A percentile compares a stretch with the other conserved stretches of the same genome.
Evolutionary conservation across 2,113 vertebrate genomes (phyloP).

Genomic region (Balaeniceps rex): DNA sequence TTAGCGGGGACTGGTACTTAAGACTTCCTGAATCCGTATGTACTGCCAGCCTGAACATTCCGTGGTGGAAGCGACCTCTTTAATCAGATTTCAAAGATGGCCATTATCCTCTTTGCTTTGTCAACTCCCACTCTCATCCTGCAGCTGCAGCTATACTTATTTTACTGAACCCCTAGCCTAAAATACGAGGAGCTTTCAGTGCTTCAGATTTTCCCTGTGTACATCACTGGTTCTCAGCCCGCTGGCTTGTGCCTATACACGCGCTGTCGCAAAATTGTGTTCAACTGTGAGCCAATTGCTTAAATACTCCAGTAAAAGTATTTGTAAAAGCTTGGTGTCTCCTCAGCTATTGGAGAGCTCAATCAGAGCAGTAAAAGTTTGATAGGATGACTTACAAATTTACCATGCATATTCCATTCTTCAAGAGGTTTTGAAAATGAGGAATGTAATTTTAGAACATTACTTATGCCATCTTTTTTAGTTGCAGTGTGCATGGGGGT

Average conservation of each 20-base stretch:
- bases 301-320: not conserved
- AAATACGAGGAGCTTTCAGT: not conserved
- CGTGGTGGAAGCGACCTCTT: not conserved
- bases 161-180: not conserved
- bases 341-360: not conserved
- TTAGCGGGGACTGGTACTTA: not conserved
- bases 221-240: not conserved
- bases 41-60: not conserved
- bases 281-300: not conserved
- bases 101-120: not conserved
- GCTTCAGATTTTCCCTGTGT: not conserved
- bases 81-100: not conserved
- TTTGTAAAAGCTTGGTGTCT: not conserved
- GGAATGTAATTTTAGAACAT: not conserved
- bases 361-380: not conserved
- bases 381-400: not conserved
- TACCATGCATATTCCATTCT: not conserved
- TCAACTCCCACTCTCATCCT: not conserved
- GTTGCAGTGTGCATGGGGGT: not conserved
- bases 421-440: not conserved
- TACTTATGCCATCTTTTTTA: not conserved
- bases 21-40: not conserved
- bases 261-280: rapidly evolving
- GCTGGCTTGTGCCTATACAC: not conserved
- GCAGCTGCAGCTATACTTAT: not conserved